Conservation (phyloP, 2,888 invertebrate species). For the Drosophila affinis region DNA sequence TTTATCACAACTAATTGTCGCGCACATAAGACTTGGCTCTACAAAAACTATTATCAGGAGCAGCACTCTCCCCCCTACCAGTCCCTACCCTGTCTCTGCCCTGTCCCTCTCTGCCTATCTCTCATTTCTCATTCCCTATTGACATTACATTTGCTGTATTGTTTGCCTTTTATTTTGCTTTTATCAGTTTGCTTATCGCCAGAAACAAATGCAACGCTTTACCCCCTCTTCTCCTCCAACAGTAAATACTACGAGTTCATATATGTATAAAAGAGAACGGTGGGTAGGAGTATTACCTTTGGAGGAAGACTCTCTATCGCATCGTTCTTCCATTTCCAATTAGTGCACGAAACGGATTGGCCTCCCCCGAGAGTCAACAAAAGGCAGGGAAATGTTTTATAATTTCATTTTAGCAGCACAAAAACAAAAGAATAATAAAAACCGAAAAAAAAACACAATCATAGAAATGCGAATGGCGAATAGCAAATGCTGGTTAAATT, state of each 20-base stretch:
- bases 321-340: slow-evolving; percentile 55
- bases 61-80: not conserved
- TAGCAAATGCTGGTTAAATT: not conserved
- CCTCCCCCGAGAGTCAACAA: slow-evolving; percentile 53
- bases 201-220: slow-evolving; percentile 64
- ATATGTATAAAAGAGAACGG: no score
- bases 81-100: not conserved
- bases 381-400: slow-evolving; percentile 9
- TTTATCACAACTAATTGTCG: slow-evolving; percentile 11
- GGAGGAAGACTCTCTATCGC: no score
- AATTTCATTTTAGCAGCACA: slow-evolving; percentile 23
- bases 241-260: slow-evolving; percentile 21
- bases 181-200: slow-evolving; percentile 69
- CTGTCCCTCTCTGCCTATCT: not conserved
- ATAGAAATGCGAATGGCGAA: not conserved
- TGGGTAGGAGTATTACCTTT: no score
- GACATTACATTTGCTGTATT: slow-evolving; percentile 35
- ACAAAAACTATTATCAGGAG: slow-evolving; percentile 14
- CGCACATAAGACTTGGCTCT: not conserved
- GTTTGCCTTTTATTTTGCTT: slow-evolving; percentile 36
- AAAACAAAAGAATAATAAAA: not conserved
- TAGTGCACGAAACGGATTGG: slow-evolving; percentile 47
- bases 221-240: slow-evolving; percentile 47
- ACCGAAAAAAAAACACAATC: not conserved
- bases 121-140: slow-evolving; percentile 25